phyloP scores from a whole-genome alignment of 1,140 invertebrate genomes.

The Cepaea nemoralis region DNA sequence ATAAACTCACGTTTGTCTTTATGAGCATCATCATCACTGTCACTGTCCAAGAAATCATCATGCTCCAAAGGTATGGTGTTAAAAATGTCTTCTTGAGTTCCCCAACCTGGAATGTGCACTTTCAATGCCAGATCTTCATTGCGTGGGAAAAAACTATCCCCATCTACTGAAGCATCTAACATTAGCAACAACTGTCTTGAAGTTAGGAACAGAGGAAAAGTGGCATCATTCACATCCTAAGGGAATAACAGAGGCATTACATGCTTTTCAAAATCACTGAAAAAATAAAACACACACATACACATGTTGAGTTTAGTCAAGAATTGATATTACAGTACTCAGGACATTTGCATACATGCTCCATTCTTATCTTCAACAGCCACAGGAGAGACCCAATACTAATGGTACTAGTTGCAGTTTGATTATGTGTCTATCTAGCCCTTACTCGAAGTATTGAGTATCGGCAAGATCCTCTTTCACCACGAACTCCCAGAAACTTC shows the following conservation, averaged over 20 bases:
- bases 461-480: no score
- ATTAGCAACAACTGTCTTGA: conserved; percentile 58
- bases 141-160: conserved; percentile 12
- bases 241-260: conserved; percentile 5
- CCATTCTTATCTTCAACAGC: no score
- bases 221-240: conserved; percentile 51
- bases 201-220: conserved; percentile 61
- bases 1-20: neutral
- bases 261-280: no score
- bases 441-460: no score
- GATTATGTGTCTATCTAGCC: no score
- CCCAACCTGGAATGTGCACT: conserved; percentile 55
- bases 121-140: conserved; percentile 34
- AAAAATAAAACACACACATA: no score
- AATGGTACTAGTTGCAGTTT: no score
- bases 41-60: conserved; percentile 16
- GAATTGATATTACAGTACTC: no score
- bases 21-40: conserved; percentile 22
- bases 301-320: no score
- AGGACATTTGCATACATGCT: no score
- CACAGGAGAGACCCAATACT: no score
- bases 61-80: conserved; percentile 50
- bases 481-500: no score
- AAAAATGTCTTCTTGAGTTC: conserved; percentile 53
- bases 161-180: conserved; percentile 57